Evolutionary conservation across 2,113 vertebrate genomes (phyloP), one percentile per base, ranked within the genome.

Genomic region (Myanophis thanlyinensis): DNA sequence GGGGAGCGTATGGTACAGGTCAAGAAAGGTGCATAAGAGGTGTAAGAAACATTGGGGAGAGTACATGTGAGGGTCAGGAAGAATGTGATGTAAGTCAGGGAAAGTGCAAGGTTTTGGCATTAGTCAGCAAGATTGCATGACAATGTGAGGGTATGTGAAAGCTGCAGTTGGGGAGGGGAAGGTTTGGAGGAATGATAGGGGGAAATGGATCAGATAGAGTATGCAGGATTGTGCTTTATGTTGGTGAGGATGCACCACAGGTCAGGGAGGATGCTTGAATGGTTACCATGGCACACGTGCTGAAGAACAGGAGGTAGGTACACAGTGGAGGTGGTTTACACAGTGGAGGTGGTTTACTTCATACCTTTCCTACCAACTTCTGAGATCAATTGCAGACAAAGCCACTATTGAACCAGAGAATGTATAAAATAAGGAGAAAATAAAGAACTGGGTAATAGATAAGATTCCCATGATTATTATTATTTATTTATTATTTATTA

Each of bases 401-500:
- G 46, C 59, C 44, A 62, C 52, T 47, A 85, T 6, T 56, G 90
- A 44, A 25, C 52, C 5, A 47, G 73, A 51, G 56, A 47, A 52
- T 59, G 6, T 87, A 48, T 12, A 13, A 86, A 20, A 15, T 22
- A 47, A 40, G 7, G 2, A 52, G 44, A 48, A 53, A 3, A 0
- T 47, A 30, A 18, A 62, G 0, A 44, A 0, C 1, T 51, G 54
- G 0, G 0, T 1, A 23, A 86, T 8, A 27, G 46, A 18, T 12
- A 56, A 1, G 30, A 15, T 0, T 0, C 18, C 56, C 7, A n/a
- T n/a, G n/a, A n/a, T n/a, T n/a, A n/a, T n/a, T n/a, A n/a, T n/a
- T n/a, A n/a, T n/a, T n/a, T n/a, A n/a, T n/a, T n/a, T n/a, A n/a
- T n/a, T n/a, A n/a, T n/a, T n/a, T n/a, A n/a, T n/a, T n/a, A n/a